Evolutionary conservation across 23 tunicate genomes (phyloP), one percentile per base, ranked within the genome.

Genomic region (Styela clava): DNA sequence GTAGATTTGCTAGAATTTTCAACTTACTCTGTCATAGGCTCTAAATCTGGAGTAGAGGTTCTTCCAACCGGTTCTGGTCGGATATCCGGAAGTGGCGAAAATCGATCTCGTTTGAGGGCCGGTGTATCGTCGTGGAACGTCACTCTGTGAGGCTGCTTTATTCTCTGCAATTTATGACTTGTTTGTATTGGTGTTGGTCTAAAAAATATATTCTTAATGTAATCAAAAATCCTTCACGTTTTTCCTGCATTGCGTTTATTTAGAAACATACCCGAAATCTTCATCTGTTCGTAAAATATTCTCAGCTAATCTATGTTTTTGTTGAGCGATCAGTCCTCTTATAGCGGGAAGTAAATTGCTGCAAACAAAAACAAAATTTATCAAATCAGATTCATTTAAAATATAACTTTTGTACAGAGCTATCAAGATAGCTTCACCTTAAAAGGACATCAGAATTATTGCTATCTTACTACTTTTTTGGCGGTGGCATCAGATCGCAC

Each of bases 241-340:
- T 32, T 72, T 69, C 27, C 20, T 19, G 20, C 25, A 19, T 19
- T 25, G 25, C 51, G 26, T 25, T 72, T 31, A 72, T 27, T 65
- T 72, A n/a, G n/a, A n/a, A n/a, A n/a, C n/a, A n/a, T n/a, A 72
- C 78, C 52, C 32, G 22, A 72, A 72, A 34, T 72, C 78, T 32
- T 72, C 78, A 34, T 72, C 78, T 34, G 51, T 72, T 1, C 52
- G 78, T 72, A 72, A 34, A 31, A 72, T 32, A 72, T 72, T 72
- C 36, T 72, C 78, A 16, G 78, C 78, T 0, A 72, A 23, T 72
- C 78, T 32, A 37, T 72, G 78, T 22, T 34, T 29, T 16, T 72
- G 37, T 34, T 72, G 78, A n/a, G 78, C 37, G 18, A 72, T 34
- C 51, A 72, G 16, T 29, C 29, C 26, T 24, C 78, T 29, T 12